Base-by-base conservation (phyloP, 2,113 vertebrate species). In the Pseudopipra pipra region DNA sequence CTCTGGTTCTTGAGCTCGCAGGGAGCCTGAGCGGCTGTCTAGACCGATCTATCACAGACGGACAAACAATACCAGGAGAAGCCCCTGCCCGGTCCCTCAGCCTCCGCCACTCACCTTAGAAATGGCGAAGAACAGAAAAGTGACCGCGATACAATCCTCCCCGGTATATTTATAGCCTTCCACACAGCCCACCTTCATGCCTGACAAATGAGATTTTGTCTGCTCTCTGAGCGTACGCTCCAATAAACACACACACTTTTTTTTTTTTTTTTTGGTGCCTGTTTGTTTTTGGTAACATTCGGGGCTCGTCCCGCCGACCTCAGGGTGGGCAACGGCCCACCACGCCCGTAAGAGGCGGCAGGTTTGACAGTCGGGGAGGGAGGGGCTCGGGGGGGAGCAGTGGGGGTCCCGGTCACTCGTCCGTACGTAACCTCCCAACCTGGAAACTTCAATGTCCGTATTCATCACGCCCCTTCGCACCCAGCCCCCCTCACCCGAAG, bases 11-110 rank as follows among this genome's bases (percentile, higher is more conserved):
- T 96, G 95, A 96, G 98, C 97, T 98, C 85, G 92, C 97, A 97
- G 98, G 98, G 97, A 98, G 98, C 97, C 97, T 97, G 94, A 97
- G 98, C 97, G 98, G 96, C 97, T 98, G 98, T 98, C 98, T 98
- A 98, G 98, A 98, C 98, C 97, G 95, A 98, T 98, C 98, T 98
- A 97, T 98, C 98, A 98, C 92, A 96, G 77, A 93, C 92, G 95
- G 96, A 95, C 98, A 96, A 97, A 98, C 96, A 97, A 96, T 98
- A 96, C 97, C 89, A 87, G 94, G 83, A 97, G 95, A 97, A 97
- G 84, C 94, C 81, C 95, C 91, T 94, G 94, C 95, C 95, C 89
- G 43, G 85, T 86, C 77, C 92, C 94, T 96, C 90, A 78, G 94
- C 87, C 96, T 89, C 85, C 70, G 54, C 73, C 94, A 87, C 96